Evolutionary conservation across 2,797 vertebrate species (phyloP).

Genomic region (Discoglossus pictus): DNA sequence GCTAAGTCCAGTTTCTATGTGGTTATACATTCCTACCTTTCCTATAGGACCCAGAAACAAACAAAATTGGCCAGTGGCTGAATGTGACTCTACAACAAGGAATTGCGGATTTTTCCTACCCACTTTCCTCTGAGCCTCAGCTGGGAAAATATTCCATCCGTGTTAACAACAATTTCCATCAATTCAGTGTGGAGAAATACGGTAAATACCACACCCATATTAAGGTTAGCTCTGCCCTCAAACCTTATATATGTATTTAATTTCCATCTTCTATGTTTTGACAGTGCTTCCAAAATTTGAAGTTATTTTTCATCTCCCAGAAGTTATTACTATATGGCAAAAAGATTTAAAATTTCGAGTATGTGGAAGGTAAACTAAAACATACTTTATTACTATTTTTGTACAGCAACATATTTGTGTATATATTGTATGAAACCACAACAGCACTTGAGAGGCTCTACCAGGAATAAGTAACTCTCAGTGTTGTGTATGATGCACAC

Average conservation of each 20-base stretch:
- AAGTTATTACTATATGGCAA: neutral
- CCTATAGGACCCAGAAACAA: slow-evolving; percentile 18
- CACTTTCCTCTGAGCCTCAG: accelerated
- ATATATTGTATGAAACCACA: too few species aligned
- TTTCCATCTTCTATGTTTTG: neutral
- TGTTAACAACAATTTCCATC: neutral
- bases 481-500: too few species aligned
- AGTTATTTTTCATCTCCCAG: neutral
- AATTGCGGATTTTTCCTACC: slow-evolving; percentile 51
- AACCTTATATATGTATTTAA: too few species aligned
- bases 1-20: too few species aligned
- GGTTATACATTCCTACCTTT: too few species aligned
- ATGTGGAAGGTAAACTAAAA: neutral
- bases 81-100: slow-evolving; percentile 18
- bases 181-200: slow-evolving; percentile 46
- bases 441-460: too few species aligned
- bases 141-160: slow-evolving; percentile 48
- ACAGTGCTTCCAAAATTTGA: slow-evolving; percentile 8
- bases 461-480: too few species aligned
- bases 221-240: neutral
- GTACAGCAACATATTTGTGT: too few species aligned
- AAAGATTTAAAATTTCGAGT: neutral
- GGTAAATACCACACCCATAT: neutral
- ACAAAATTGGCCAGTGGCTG: slow-evolving; percentile 6
- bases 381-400: too few species aligned